These are phyloP conservation scores for Euleptes europaea DNA, from an alignment of 2,113 vertebrate genomes.

Conservation along the genomic window DNA sequence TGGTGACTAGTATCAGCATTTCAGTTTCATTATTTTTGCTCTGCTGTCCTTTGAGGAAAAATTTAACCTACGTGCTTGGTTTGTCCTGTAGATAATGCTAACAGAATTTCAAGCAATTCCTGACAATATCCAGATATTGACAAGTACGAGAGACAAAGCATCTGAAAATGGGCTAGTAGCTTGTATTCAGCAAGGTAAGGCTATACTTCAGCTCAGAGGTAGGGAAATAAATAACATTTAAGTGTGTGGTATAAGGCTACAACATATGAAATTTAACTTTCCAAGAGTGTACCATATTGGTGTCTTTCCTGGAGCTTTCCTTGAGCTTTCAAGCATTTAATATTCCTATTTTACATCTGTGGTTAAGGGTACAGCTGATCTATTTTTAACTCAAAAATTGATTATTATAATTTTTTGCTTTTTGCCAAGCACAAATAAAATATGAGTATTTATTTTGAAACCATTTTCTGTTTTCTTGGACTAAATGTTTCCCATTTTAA, in stretches of 20 bases:
- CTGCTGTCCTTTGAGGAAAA: neutral
- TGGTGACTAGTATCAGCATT: neutral
- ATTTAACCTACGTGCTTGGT: neutral
- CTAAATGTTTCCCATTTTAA: no score
- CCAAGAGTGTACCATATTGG: no score
- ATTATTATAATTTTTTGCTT: no score
- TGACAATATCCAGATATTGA: neutral
- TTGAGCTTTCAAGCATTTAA: no score
- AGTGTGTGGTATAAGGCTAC: neutral
- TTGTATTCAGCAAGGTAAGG: neutral
- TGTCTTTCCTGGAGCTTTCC: no score
- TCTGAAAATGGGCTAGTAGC: neutral
- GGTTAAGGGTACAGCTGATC: no score
- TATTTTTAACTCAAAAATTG: no score
- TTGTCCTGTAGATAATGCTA: neutral
- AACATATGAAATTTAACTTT: neutral
- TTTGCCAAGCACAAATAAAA: no score
- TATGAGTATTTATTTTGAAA: no score
- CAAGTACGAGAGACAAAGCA: neutral
- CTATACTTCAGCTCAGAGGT: neutral
- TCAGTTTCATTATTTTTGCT: neutral
- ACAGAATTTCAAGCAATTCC: no score
- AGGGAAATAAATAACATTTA: neutral
- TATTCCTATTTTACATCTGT: no score
- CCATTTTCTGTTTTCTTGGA: no score